phyloP scores from a whole-genome alignment of 1,140 invertebrate species.

The Drosophila serrata region DNA sequence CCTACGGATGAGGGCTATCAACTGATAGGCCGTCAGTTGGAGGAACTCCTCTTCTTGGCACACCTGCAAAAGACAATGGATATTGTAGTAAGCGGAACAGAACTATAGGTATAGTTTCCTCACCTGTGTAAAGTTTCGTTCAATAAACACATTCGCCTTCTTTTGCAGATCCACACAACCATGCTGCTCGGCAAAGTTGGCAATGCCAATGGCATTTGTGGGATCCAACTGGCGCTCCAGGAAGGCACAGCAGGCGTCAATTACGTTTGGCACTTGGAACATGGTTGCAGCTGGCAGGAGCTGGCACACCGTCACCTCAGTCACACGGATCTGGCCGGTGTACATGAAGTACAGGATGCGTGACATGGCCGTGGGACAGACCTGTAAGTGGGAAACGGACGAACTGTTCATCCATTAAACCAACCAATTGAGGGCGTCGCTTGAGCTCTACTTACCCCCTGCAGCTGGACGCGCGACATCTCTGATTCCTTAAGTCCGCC shows the following conservation, averaged over 20 bases:
- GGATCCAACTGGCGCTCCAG: slow-evolving; percentile 95
- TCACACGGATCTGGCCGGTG: slow-evolving; percentile 94
- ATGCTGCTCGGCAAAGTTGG: slow-evolving; percentile 96
- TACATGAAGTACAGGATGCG: slow-evolving; percentile 96
- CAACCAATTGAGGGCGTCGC: slow-evolving; percentile 38
- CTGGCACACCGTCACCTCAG: slow-evolving; percentile 96
- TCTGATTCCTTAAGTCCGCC: slow-evolving; percentile 94
- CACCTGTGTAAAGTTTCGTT: slow-evolving; percentile 94
- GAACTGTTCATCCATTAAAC: slow-evolving; percentile 78
- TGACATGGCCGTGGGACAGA: slow-evolving; percentile 93
- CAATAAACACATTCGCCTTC: slow-evolving; percentile 95
- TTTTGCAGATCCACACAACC: slow-evolving; percentile 93
- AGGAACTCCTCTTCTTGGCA: slow-evolving; percentile 96
- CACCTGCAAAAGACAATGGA: slow-evolving; percentile 86
- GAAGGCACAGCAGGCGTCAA: slow-evolving; percentile 96
- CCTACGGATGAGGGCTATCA: slow-evolving; percentile 92
- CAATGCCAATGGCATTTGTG: slow-evolving; percentile 97
- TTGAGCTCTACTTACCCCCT: slow-evolving; percentile 88
- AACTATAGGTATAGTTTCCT: neutral
- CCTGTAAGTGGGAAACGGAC: slow-evolving; percentile 52
- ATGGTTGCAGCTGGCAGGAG: slow-evolving; percentile 96
- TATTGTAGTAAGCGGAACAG: neutral
- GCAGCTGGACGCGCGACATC: slow-evolving; percentile 93
- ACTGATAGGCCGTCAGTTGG: slow-evolving; percentile 91
- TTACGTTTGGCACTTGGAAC: slow-evolving; percentile 96